Percentiles rank a stretch among this genome's conserved stretches.
Evolutionary conservation across 2,797 vertebrate genomes (phyloP).

Genomic region (Schizothorax lantsangensis): DNA sequence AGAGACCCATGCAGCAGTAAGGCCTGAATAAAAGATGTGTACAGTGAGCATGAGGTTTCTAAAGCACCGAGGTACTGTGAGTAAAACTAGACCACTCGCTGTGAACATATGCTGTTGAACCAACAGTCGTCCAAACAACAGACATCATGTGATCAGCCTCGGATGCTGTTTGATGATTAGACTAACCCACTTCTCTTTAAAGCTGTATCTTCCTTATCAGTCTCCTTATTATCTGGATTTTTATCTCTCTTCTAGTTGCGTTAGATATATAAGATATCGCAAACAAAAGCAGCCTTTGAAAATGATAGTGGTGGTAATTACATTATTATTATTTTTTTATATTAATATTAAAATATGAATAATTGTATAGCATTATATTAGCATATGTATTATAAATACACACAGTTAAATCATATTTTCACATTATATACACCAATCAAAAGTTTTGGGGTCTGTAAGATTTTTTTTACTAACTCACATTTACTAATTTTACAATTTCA

Average conservation of each 20-base stretch:
- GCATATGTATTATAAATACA: neutral
- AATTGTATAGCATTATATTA: no score
- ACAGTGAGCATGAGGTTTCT: neutral
- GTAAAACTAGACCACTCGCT: neutral
- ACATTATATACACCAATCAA: neutral
- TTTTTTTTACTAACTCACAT: no score
- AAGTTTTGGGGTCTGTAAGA: neutral
- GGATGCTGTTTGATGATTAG: constrained; percentile 27
- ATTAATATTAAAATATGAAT: no score
- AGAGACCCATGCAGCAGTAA: constrained; percentile 93
- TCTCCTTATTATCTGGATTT: constrained; percentile 10
- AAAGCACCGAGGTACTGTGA: neutral
- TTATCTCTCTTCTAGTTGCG: neutral
- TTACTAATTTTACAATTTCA: no score
- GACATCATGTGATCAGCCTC: constrained; percentile 36
- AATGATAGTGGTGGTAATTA: neutral
- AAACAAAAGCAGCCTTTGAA: neutral
- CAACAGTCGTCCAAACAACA: constrained; percentile 16
- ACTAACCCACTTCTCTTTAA: constrained; percentile 35
- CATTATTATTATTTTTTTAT: neutral
- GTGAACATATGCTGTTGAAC: constrained; percentile 43
- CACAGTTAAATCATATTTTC: neutral
- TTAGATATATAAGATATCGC: neutral
- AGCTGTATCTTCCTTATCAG: constrained; percentile 24
- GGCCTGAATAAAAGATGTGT: constrained; percentile 75